Evolutionary conservation across 2,113 vertebrate species (phyloP).

Genomic region (Cichladusa arquata): DNA sequence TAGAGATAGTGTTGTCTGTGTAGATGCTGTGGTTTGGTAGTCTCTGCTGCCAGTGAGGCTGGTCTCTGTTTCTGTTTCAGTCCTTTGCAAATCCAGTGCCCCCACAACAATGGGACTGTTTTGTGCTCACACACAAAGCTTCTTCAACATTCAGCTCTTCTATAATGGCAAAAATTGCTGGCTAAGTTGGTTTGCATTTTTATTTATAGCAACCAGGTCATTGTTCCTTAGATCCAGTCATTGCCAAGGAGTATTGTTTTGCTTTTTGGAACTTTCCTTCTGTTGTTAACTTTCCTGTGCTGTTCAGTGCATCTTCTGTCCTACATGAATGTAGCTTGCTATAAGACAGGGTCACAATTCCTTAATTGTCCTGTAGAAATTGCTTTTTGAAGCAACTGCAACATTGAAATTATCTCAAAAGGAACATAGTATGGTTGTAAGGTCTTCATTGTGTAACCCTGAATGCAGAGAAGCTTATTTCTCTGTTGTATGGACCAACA

Average conservation of each 20-base stretch:
- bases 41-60: background rate
- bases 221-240: background rate
- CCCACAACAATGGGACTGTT: background rate
- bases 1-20: background rate
- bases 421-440: background rate
- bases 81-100: background rate
- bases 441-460: background rate
- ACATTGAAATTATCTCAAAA: background rate
- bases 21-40: background rate
- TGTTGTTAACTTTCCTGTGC: background rate
- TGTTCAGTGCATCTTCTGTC: background rate
- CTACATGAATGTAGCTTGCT: background rate
- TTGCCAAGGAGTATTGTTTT: background rate
- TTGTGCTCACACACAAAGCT: background rate
- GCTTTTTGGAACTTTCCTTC: background rate
- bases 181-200: background rate
- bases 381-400: background rate
- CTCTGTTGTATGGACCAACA: background rate
- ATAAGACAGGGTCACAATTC: background rate
- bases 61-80: background rate
- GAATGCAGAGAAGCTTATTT: background rate
- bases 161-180: background rate
- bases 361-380: background rate
- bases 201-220: background rate
- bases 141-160: background rate